Conservation (phyloP, 2,888 invertebrate species). For the Megalurothrips usitatus region DNA sequence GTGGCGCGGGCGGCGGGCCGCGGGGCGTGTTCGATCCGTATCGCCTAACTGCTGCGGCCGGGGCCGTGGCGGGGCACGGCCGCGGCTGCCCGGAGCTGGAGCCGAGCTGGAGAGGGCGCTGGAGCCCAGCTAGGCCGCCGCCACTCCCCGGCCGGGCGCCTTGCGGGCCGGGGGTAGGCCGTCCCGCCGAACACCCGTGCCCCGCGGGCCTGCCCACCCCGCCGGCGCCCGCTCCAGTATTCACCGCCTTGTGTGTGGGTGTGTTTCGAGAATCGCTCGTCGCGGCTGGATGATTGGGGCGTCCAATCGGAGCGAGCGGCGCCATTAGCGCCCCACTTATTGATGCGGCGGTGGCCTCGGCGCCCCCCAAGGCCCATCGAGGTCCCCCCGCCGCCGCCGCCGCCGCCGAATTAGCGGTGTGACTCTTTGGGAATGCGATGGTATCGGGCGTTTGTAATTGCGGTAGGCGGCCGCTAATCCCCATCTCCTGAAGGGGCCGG, state of each 20-base stretch:
- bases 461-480: not conserved
- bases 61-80: not conserved
- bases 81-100: not conserved
- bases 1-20: not conserved
- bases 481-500: not conserved
- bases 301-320: no score
- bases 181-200: not conserved
- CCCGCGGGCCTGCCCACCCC: not conserved
- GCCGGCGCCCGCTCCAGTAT: not conserved
- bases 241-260: not conserved
- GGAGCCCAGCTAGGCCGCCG: not conserved
- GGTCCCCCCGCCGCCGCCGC: no score
- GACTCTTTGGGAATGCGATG: slow-evolving; percentile 19
- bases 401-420: not conserved
- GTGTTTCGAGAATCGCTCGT: no score
- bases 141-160: not conserved
- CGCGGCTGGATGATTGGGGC: no score
- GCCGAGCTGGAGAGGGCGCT: not conserved
- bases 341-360: no score
- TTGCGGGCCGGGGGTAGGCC: not conserved
- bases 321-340: no score
- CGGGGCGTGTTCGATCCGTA: slow-evolving; percentile 9
- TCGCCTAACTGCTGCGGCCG: not conserved
- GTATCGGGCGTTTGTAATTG: not conserved
- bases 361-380: no score